Base-by-base conservation (phyloP, 2,113 vertebrate genomes). In the Crypturellus undulatus region DNA sequence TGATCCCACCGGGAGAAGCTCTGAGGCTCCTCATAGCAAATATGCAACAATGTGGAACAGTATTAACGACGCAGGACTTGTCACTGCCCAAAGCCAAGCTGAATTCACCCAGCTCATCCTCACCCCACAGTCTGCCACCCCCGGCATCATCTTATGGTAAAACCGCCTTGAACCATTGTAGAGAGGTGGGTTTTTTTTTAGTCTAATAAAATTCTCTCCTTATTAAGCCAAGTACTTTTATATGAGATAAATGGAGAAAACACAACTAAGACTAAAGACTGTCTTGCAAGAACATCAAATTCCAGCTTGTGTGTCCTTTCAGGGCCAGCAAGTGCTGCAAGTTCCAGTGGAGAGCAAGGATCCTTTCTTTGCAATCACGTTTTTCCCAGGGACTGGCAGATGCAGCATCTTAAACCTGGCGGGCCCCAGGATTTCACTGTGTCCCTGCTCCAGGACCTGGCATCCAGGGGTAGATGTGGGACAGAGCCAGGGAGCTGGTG, bases 311-410 rank as follows among this genome's bases (percentile, higher is more conserved):
- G 4, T 47, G 70, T 36, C 38, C 2, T 47, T 95, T 70, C 19
- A 63, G 19, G 26, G 22, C 49, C 45, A 36, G 45, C 54, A 83
- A 32, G 72, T 2, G 5, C 38, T 12, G 22, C 0, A 0, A 76
- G 40, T 70, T 68, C 36, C 79, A 59, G 18, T 32, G 36, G 32
- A 10, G 40, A 36, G 6, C 76, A 59, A n/a, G 45, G 94, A 90
- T 59, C 42, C 28, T 67, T 54, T 36, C 72, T 56, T 32, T 52
- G n/a, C 19, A 54, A 30, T 36, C 34, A 64, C 0, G 0, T 0
- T 45, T 17, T 19, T 77, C 59, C 79, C 91, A 4, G 3, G 42
- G 40, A 54, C 30, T 25, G 47, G 34, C 21, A 38, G 47, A 42
- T 12, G 15, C 38, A 83, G 6, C 63, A 51, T 12, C 34, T 1